phyloP scores from a whole-genome alignment of 2,113 vertebrate genomes.

The Bothrops jararaca region DNA sequence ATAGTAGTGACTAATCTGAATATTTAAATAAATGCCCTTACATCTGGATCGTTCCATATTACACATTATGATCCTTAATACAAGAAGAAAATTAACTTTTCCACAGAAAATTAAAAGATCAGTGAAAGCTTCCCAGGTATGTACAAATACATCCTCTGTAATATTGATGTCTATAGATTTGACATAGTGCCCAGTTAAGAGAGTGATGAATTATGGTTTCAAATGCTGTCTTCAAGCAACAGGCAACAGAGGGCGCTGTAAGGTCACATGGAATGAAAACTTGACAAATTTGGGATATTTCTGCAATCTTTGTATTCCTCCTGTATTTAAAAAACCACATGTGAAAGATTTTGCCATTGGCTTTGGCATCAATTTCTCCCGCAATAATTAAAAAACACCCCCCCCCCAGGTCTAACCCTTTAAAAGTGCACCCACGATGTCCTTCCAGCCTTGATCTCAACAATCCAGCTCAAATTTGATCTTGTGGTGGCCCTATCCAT shows the following conservation, averaged over 20 bases:
- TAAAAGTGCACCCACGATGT: not conserved
- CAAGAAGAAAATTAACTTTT: not conserved
- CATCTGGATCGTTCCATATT: not conserved
- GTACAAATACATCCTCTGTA: not conserved
- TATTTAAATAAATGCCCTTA: not conserved
- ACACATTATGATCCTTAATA: not conserved
- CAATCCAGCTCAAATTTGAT: not conserved
- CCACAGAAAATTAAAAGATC: not conserved
- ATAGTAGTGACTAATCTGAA: not conserved
- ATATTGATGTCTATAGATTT: not conserved
- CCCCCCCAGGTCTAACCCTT: not conserved
- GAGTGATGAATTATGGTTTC: not conserved
- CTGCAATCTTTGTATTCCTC: not conserved
- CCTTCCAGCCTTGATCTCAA: not conserved
- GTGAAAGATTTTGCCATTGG: not conserved
- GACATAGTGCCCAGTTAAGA: not conserved
- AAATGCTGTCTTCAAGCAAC: not conserved
- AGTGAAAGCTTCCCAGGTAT: not conserved
- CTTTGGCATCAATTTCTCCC: not conserved
- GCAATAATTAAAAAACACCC: not conserved
- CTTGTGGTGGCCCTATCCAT: not conserved
- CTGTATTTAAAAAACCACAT: not conserved
- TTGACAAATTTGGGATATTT: not conserved
- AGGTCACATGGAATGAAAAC: not conserved
- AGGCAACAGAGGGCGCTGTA: not conserved